Evolutionary conservation across 2,888 invertebrate genomes (phyloP).

Genomic region (Phasia obesa): DNA sequence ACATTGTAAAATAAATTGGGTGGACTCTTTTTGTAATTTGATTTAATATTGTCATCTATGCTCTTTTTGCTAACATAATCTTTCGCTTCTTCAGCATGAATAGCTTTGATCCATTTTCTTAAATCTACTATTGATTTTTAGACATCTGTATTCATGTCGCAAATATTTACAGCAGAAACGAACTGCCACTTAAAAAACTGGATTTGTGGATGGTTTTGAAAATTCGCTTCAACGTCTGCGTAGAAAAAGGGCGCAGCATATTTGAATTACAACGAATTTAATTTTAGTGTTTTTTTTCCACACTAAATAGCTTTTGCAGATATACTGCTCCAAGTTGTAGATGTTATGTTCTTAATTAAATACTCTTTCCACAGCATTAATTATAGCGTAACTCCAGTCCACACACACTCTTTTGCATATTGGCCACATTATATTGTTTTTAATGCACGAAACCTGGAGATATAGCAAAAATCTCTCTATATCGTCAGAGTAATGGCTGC

Average conservation of each 20-base stretch:
- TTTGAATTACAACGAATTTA: conserved; percentile 27
- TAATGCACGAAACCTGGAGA: background rate
- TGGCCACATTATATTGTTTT: conserved; percentile 23
- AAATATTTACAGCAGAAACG: background rate
- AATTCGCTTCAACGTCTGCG: background rate
- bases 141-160: background rate
- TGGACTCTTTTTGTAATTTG: too few species aligned
- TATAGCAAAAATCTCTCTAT: background rate
- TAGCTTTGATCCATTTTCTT: too few species aligned
- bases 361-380: background rate
- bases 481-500: conserved; percentile 28
- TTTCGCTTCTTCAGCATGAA: too few species aligned
- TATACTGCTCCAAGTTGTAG: conserved; percentile 7
- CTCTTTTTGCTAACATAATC: too few species aligned
- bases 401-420: conserved; percentile 21
- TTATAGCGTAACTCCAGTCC: conserved; percentile 6
- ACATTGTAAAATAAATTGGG: too few species aligned
- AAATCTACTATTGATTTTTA: too few species aligned
- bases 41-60: too few species aligned
- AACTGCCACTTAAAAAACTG: conserved; percentile 15
- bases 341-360: conserved; percentile 13
- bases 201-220: background rate
- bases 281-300: background rate
- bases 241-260: conserved; percentile 36
- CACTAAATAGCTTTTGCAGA: background rate